These are phyloP conservation scores for Actinia equina DNA, from an alignment of 64 coral and sea anemone species.

Conservation along the genomic window DNA sequence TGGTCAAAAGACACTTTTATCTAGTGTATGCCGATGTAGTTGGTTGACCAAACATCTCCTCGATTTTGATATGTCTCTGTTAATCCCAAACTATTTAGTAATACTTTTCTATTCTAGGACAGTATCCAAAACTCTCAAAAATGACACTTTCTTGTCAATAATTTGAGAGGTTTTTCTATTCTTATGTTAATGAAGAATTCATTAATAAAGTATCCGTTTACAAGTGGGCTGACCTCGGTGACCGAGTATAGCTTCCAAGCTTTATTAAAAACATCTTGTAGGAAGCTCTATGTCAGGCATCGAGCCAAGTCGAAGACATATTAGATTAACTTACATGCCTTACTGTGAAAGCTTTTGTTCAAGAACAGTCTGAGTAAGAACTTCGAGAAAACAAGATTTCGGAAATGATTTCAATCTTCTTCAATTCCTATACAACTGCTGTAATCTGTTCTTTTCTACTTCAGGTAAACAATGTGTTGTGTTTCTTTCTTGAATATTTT, in stretches of 20 bases:
- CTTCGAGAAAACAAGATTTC: background rate
- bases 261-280: constrained; percentile 9
- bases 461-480: background rate
- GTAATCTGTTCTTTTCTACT: background rate
- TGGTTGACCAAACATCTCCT: background rate
- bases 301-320: background rate
- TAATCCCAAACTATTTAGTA: background rate
- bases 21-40: background rate
- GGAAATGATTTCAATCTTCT: background rate
- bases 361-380: background rate
- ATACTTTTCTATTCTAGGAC: background rate
- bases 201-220: background rate
- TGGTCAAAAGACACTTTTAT: background rate
- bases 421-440: background rate
- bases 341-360: background rate
- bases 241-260: background rate
- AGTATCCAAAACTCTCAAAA: background rate
- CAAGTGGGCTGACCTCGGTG: background rate
- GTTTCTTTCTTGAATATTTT: background rate
- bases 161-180: background rate
- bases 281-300: background rate
- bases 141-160: background rate
- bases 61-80: background rate
- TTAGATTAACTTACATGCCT: background rate
- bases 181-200: constrained; percentile 17